These are phyloP conservation scores for Xenopus petersii DNA, from an alignment of 2,797 vertebrate species.

Conservation along the genomic window DNA sequence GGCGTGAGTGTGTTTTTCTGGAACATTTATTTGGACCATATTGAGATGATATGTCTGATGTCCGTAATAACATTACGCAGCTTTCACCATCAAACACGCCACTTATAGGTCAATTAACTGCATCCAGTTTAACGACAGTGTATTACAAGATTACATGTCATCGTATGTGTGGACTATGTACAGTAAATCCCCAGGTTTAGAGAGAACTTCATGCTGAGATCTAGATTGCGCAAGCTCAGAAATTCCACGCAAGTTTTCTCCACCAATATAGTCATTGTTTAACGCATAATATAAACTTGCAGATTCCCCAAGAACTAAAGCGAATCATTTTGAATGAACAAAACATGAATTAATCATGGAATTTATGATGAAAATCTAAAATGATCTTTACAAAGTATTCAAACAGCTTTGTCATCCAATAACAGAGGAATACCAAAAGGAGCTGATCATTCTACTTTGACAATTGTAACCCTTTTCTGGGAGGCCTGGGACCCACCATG, in stretches of 20 bases:
- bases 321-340: conserved; percentile 23
- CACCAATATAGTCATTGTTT: neutral
- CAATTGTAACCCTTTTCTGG: no score
- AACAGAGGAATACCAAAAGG: no score
- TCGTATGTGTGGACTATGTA: no score
- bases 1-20: conserved; percentile 5
- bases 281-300: neutral
- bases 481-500: no score
- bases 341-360: conserved; percentile 31
- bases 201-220: no score
- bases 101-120: no score
- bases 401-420: no score
- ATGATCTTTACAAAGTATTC: no score
- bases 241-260: conserved; percentile 20
- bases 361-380: neutral
- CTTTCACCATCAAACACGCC: neutral
- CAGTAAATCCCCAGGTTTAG: no score
- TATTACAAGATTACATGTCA: no score
- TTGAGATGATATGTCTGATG: conserved; percentile 22
- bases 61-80: conserved; percentile 1
- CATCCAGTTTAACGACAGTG: no score
- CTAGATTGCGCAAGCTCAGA: conserved; percentile 27
- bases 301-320: conserved; percentile 7
- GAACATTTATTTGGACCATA: conserved; percentile 19
- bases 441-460: no score